A percentile compares a stretch with the other conserved stretches of the same genome.
Evolutionary conservation across 2,113 vertebrate species (phyloP).

Genomic region (Motacilla alba): DNA sequence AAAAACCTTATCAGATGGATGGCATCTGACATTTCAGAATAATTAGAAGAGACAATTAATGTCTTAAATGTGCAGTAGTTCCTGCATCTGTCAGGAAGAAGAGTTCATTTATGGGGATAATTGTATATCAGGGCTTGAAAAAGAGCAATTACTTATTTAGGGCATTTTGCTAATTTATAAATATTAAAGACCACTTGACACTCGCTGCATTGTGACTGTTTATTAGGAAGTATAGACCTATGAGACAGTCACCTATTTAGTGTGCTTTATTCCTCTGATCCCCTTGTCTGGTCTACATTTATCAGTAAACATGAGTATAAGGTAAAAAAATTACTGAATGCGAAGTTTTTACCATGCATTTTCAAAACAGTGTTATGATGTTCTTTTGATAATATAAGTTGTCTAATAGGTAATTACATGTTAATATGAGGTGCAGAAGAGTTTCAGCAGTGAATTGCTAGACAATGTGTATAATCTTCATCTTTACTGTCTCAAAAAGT

Average conservation of each 20-base stretch:
- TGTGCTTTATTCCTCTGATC: not conserved
- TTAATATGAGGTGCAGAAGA: not conserved
- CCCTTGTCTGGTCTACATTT: not conserved
- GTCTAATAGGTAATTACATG: not conserved
- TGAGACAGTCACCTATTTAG: not conserved
- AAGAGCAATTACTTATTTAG: not conserved
- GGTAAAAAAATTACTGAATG: not conserved
- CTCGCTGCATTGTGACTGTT: not conserved
- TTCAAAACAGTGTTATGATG: not conserved
- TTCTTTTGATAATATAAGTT: not conserved
- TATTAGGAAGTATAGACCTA: not conserved
- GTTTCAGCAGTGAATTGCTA: not conserved
- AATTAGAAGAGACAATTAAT: not conserved
- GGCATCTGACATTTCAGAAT: not conserved
- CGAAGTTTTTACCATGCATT: not conserved
- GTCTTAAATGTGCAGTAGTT: not conserved
- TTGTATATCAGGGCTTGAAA: not conserved
- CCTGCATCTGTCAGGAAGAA: not conserved
- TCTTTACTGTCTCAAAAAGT: not conserved
- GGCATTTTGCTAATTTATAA: not conserved
- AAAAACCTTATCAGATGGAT: not conserved
- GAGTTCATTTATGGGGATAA: not conserved
- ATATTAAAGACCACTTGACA: not conserved
- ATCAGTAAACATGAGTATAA: not conserved
- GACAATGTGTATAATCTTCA: not conserved